phyloP scores from a whole-genome alignment of 2,113 vertebrate genomes.

The Pseudorhombus dupliciocellatus region DNA sequence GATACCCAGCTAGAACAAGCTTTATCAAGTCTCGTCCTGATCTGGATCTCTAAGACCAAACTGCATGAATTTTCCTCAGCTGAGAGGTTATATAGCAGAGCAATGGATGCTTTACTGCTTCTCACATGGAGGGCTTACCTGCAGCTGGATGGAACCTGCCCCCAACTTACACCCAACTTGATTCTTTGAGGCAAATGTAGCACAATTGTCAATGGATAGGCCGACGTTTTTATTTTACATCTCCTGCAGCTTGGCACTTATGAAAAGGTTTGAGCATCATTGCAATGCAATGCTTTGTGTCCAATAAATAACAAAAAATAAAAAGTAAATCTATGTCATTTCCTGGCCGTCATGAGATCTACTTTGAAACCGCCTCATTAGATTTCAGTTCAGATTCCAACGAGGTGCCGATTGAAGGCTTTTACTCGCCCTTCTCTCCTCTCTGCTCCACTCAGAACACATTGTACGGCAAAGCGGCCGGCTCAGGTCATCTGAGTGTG shows the following conservation, averaged over 20 bases:
- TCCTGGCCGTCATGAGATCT: slow-evolving; percentile 15
- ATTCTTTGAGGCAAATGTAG: slow-evolving; percentile 29
- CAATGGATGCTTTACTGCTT: slow-evolving; percentile 56
- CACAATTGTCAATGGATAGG: slow-evolving; percentile 31
- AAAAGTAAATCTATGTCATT: slow-evolving; percentile 17
- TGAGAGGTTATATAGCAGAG: slow-evolving; percentile 63
- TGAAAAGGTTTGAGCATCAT: slow-evolving; percentile 28
- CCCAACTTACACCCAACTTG: slow-evolving; percentile 39
- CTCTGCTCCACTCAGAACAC: slow-evolving; percentile 53
- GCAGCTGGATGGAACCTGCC: slow-evolving; percentile 48
- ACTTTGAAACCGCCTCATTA: slow-evolving; percentile 35
- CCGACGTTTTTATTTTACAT: background rate
- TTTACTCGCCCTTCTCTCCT: slow-evolving; percentile 57
- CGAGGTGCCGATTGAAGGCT: slow-evolving; percentile 43
- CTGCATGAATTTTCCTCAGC: slow-evolving; percentile 72
- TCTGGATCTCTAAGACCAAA: slow-evolving; percentile 81
- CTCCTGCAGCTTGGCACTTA: slow-evolving; percentile 43
- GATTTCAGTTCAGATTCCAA: slow-evolving; percentile 43
- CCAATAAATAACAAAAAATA: slow-evolving; percentile 13
- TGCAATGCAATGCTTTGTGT: slow-evolving; percentile 46
- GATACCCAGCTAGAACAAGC: slow-evolving; percentile 80
- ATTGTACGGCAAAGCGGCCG: slow-evolving; percentile 43
- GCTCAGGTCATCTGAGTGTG: slow-evolving; percentile 70
- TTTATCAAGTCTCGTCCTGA: slow-evolving; percentile 79
- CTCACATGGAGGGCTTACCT: slow-evolving; percentile 65